Percentiles rank a stretch among this genome's conserved stretches.
Conservation (phyloP, 2,888 invertebrate species). For the Plebejus melissa region DNA sequence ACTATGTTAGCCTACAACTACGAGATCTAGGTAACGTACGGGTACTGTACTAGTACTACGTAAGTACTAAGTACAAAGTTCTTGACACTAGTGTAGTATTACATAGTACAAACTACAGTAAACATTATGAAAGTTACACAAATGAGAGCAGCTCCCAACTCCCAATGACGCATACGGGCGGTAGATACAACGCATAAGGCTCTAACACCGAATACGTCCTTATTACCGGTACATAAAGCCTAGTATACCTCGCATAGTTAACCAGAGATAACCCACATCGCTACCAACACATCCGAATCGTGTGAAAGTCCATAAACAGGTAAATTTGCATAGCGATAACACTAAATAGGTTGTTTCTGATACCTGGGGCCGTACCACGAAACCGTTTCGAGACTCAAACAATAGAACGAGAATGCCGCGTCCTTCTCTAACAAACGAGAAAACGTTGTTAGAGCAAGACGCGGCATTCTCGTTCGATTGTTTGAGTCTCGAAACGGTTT, state of each 20-base stretch:
- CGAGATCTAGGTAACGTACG: too few relatives aligned
- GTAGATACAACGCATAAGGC: not conserved
- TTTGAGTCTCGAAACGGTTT: too few relatives aligned
- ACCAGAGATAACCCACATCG: constrained; percentile 62
- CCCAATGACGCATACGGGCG: constrained; percentile 7
- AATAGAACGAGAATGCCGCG: too few relatives aligned
- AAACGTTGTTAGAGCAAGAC: too few relatives aligned
- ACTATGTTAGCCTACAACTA: too few relatives aligned
- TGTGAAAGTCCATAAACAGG: constrained; percentile 56
- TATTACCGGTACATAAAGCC: not conserved
- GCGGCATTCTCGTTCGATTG: too few relatives aligned
- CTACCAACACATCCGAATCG: constrained; percentile 55
- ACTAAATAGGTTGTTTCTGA: constrained; percentile 17
- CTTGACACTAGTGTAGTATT: too few relatives aligned
- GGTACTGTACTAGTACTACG: too few relatives aligned
- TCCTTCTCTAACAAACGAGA: too few relatives aligned
- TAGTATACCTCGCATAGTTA: not conserved
- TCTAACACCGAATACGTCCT: not conserved
- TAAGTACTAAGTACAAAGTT: too few relatives aligned
- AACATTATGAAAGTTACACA: constrained; percentile 4
- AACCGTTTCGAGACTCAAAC: too few relatives aligned
- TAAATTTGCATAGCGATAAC: constrained; percentile 58
- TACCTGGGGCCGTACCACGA: not conserved
- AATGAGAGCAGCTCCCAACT: not conserved
- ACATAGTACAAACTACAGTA: not conserved